These are phyloP conservation scores for Orthonevra nobilis DNA, from an alignment of 2,888 invertebrate species.

Conservation along the genomic window DNA sequence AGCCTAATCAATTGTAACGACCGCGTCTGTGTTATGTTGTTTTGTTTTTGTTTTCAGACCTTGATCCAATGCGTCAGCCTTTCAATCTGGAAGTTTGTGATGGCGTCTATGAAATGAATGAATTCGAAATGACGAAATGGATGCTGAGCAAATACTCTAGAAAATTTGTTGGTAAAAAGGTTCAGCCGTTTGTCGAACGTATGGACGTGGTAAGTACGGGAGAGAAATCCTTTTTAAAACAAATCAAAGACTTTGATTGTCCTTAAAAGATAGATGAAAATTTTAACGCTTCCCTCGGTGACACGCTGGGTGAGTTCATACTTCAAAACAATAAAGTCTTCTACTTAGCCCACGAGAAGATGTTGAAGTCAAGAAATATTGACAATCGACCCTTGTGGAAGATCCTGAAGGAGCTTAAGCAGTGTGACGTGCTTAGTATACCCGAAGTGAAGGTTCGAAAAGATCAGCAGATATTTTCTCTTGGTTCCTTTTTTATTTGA, in stretches of 20 bases:
- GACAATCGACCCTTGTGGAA: slow-evolving; percentile 77
- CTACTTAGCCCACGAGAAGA: slow-evolving; percentile 71
- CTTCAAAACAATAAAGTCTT: slow-evolving; percentile 74
- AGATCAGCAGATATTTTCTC: too few species aligned
- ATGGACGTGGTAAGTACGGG: slow-evolving; percentile 43
- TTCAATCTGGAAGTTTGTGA: slow-evolving; percentile 71
- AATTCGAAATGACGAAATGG: slow-evolving; percentile 71
- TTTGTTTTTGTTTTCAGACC: slow-evolving; percentile 12
- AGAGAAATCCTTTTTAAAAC: too few species aligned
- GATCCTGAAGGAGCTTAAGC: slow-evolving; percentile 73
- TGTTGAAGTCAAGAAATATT: slow-evolving; percentile 68
- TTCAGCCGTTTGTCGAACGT: slow-evolving; percentile 69
- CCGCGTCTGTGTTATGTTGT: not conserved
- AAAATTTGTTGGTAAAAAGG: slow-evolving; percentile 54
- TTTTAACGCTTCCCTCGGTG: slow-evolving; percentile 72
- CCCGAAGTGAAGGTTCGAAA: slow-evolving; percentile 74
- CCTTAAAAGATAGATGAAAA: slow-evolving; percentile 19
- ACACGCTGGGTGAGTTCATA: slow-evolving; percentile 75
- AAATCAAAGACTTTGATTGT: too few species aligned
- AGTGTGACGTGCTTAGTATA: slow-evolving; percentile 77
- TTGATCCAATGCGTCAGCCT: slow-evolving; percentile 13
- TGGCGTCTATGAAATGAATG: slow-evolving; percentile 71
- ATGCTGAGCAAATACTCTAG: slow-evolving; percentile 54
- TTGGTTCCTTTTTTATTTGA: too few species aligned
- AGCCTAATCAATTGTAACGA: too few species aligned